These are phyloP conservation scores for Tenthredo livida DNA, from an alignment of 2,888 invertebrate species.

Conservation along the genomic window DNA sequence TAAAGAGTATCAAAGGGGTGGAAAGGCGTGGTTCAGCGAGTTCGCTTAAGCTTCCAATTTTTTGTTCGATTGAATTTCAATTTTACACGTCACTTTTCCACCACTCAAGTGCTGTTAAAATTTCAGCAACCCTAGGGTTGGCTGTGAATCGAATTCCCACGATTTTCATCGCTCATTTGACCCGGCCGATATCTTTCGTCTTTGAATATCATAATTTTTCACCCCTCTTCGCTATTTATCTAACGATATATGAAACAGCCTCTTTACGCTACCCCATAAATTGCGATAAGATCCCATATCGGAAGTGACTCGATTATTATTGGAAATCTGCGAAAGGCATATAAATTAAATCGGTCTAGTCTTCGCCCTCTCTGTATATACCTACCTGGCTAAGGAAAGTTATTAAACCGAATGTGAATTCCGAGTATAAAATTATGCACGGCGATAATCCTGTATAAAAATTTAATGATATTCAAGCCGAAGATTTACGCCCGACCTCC, in stretches of 20 bases:
- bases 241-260: not conserved
- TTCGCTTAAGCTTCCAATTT: slow-evolving; percentile 32
- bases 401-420: not conserved
- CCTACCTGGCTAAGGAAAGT: not conserved
- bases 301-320: not conserved
- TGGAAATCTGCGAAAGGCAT: not conserved
- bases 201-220: not conserved
- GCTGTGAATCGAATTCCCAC: not conserved
- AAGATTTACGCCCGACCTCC: not conserved
- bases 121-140: not conserved
- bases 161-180: not conserved
- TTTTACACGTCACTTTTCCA: slow-evolving; percentile 39
- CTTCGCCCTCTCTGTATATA: not conserved
- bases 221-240: not conserved
- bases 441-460: not conserved
- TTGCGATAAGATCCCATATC: not conserved
- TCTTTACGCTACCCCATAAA: not conserved
- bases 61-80: slow-evolving; percentile 32
- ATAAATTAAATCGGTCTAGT: slow-evolving; percentile 1
- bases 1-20: not conserved
- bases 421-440: not conserved
- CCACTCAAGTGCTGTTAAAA: not conserved
- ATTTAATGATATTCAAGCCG: slow-evolving; percentile 5
- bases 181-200: not conserved
- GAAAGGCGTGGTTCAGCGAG: not conserved